Conservation (phyloP, 1,140 invertebrate genomes). For the Zaprionus africanus region DNA sequence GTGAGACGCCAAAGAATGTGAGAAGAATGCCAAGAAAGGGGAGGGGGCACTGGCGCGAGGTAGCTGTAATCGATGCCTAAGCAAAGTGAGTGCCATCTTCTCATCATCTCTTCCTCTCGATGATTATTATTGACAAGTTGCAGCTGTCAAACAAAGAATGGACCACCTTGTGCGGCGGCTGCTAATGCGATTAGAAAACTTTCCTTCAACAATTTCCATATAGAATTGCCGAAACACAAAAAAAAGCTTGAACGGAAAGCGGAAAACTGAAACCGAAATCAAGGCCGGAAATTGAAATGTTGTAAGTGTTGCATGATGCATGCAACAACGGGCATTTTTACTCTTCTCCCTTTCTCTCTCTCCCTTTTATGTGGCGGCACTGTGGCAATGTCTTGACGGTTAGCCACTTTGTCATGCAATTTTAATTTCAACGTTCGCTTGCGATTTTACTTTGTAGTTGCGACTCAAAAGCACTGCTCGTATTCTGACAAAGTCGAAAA, state of each 20-base stretch:
- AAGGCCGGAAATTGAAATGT: slow-evolving; percentile 66
- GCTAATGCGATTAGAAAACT: slow-evolving; percentile 65
- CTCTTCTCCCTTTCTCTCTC: slow-evolving; percentile 15
- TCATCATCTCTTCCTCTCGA: background rate
- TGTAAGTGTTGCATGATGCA: slow-evolving; percentile 34
- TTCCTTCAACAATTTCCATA: slow-evolving; percentile 30
- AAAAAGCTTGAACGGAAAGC: background rate
- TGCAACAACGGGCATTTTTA: slow-evolving; percentile 32
- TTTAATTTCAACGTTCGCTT: slow-evolving; percentile 68
- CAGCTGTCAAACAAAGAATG: slow-evolving; percentile 17
- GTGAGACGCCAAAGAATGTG: slow-evolving; percentile 10
- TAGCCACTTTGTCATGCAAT: slow-evolving; percentile 77
- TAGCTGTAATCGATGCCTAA: slow-evolving; percentile 65
- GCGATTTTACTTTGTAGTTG: slow-evolving; percentile 63
- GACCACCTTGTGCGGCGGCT: slow-evolving; percentile 19
- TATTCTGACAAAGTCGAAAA: slow-evolving; percentile 79
- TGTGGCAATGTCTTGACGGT: slow-evolving; percentile 38
- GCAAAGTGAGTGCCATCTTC: slow-evolving; percentile 11
- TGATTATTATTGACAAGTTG: slow-evolving; percentile 39
- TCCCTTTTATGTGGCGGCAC: slow-evolving; percentile 5
- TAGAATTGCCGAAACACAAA: slow-evolving; percentile 15
- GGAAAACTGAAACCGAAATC: slow-evolving; percentile 34
- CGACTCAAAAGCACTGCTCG: slow-evolving; percentile 52
- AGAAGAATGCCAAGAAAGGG: background rate
- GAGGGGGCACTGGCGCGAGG: slow-evolving; percentile 6